Conservation (phyloP, 2,797 vertebrate genomes). For the Picus viridis region DNA sequence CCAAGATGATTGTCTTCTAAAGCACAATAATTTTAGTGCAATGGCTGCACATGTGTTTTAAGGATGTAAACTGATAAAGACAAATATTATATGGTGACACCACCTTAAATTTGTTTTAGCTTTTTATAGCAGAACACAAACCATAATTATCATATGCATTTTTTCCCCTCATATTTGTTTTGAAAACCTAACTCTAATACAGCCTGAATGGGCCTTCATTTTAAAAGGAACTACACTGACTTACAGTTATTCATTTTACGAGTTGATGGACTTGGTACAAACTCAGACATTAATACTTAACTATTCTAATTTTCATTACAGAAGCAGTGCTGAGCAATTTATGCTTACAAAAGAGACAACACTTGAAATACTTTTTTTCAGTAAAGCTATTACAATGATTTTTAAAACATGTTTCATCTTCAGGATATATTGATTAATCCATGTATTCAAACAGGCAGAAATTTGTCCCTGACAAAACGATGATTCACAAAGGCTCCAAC, state of each 20-base stretch:
- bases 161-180: conserved; percentile 12
- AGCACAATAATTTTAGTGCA: background rate
- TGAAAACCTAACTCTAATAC: background rate
- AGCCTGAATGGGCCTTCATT: background rate
- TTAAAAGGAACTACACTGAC: background rate
- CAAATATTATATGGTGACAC: background rate
- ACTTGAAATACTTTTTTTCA: conserved; percentile 21
- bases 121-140: conserved; percentile 17
- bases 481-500: background rate
- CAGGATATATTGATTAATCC: conserved; percentile 9
- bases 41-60: background rate
- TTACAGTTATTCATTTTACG: background rate
- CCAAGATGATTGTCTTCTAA: background rate
- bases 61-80: conserved; percentile 18
- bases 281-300: background rate
- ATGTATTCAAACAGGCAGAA: background rate
- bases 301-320: background rate
- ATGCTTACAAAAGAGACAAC: background rate
- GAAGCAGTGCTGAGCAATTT: background rate
- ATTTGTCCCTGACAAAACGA: background rate
- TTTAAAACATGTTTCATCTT: background rate
- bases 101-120: conserved; percentile 11
- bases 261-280: background rate
- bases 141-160: background rate
- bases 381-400: conserved; percentile 1